Conservation (phyloP, 2,797 vertebrate species). For the Bufotes viridis region DNA sequence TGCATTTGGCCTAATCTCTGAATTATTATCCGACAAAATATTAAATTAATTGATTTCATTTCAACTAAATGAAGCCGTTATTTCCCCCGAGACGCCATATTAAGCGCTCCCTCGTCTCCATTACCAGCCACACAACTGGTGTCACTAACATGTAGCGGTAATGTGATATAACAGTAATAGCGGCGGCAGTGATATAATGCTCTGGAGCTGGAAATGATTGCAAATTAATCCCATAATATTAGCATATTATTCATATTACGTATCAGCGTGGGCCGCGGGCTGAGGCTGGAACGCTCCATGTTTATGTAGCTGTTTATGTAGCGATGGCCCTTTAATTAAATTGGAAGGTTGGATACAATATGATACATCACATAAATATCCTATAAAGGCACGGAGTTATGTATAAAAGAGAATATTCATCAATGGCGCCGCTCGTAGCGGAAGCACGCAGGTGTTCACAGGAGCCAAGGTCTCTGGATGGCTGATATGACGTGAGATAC, state of each 20-base stretch:
- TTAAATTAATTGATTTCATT: slow-evolving; percentile 18
- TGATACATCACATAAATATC: background rate
- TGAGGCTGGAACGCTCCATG: background rate
- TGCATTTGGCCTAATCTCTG: background rate
- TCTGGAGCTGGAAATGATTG: background rate
- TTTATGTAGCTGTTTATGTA: background rate
- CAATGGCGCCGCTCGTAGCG: background rate
- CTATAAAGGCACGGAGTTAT: background rate
- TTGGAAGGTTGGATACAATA: background rate
- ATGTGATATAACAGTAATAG: background rate
- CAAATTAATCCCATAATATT: background rate
- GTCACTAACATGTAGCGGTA: background rate
- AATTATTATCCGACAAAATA: background rate
- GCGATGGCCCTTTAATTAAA: background rate
- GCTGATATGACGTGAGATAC: background rate
- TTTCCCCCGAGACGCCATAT: slow-evolving; percentile 2
- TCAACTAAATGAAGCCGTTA: background rate
- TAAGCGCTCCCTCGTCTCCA: background rate
- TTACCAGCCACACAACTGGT: background rate
- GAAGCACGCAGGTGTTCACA: background rate
- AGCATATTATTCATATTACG: background rate
- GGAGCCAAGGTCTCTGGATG: background rate
- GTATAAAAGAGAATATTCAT: background rate
- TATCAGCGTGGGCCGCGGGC: background rate
- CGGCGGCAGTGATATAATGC: background rate